Conservation (phyloP, 2,113 vertebrate genomes). For the Podilymbus podiceps region DNA sequence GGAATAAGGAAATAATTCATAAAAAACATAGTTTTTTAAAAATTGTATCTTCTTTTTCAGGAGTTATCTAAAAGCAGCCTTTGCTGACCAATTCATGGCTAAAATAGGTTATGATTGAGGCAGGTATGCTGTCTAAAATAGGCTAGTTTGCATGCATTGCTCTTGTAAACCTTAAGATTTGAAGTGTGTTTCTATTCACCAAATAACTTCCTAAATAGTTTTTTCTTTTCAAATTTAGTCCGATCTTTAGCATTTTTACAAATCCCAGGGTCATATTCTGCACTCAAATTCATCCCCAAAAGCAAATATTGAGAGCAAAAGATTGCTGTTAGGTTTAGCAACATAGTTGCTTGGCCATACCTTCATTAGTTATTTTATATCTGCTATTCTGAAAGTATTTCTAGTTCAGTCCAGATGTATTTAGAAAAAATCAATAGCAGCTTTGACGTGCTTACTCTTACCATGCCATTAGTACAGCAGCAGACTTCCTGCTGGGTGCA, state of each 20-base stretch:
- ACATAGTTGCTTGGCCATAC: neutral
- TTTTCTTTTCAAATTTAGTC: neutral
- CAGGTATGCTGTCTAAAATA: neutral
- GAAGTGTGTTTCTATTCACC: neutral
- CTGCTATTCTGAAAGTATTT: neutral
- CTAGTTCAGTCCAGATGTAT: neutral
- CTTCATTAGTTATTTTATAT: neutral
- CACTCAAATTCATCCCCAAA: neutral
- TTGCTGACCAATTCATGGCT: neutral
- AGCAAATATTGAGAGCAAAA: neutral
- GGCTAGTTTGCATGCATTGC: neutral
- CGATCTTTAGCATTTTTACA: neutral
- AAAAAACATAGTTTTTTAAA: neutral
- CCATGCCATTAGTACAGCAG: neutral
- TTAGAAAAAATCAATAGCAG: slow-evolving; percentile 27
- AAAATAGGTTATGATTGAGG: neutral
- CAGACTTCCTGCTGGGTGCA: neutral
- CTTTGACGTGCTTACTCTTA: neutral
- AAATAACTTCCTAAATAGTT: neutral
- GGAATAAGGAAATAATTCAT: neutral
- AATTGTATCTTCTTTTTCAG: neutral
- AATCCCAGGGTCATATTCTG: neutral
- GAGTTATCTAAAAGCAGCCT: neutral
- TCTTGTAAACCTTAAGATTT: neutral
- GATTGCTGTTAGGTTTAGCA: neutral